Evolutionary conservation across 2,888 invertebrate species (phyloP), one percentile per base, ranked within the genome.

Genomic region (Drosophila greeni): DNA sequence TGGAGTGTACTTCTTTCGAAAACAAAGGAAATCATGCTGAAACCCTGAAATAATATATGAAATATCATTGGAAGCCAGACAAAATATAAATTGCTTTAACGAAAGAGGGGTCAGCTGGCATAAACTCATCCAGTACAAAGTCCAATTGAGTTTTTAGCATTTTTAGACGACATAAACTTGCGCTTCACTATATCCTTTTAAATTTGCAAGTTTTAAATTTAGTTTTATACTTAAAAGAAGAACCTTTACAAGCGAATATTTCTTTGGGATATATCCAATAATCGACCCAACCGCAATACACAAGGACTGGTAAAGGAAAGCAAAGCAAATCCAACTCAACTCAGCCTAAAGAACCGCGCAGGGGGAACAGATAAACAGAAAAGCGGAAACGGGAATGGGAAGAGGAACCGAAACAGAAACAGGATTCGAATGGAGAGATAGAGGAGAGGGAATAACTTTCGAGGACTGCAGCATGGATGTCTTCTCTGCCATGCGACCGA

Each of bases 381-480:
- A 36, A 36, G 23, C 5, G 11, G 33, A n/a, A 23, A 5, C 8
- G 23, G 18, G 11, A 51, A 55, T 0, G 8, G 26, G 8, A 26
- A 7, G 0, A 9, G 26, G 26, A 26, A 26, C 26, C 26, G 11
- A 29, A 29, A 29, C 29, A 4, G 11, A 29, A 29, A 29, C 12
- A n/a, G 11, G n/a, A 61, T 36, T 16, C 18, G 31, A 43, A 12
- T 16, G 26, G 12, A 18, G 26, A 42, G 20, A 23, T 39, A 40
- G n/a, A 23, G 24, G 23, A n/a, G 14, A 12, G 33, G 40, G 33
- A n/a, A 53, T 52, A 40, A 36, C 51, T 52, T 40, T 45, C 59
- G 67, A 42, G 34, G 47, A 54, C 65, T 54, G 54, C 65, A 37
- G 65, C 65, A 40, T 47, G 60, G 62, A 47, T 61, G 51, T 53